Conservation (phyloP, 2,797 vertebrate species). For the Poecilia wingei region DNA sequence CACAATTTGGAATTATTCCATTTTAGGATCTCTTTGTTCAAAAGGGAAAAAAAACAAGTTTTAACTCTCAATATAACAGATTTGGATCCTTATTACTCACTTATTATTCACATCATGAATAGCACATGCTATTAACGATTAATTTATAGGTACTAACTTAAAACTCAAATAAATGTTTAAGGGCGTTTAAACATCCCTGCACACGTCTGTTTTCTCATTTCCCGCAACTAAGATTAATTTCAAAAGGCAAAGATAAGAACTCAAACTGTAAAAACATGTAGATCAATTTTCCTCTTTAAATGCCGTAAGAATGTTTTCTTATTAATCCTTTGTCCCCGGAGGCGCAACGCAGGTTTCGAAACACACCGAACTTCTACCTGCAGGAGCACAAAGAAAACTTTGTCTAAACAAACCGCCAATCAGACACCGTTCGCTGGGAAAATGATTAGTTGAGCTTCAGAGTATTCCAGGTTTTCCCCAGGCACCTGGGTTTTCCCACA, state of each 20-base stretch:
- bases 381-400: slow-evolving; percentile 39
- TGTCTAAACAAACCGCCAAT: slow-evolving; percentile 48
- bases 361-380: slow-evolving; percentile 38
- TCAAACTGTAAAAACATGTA: background rate
- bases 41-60: background rate
- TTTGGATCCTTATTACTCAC: background rate
- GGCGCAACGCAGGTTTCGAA: slow-evolving; percentile 38
- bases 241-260: slow-evolving; percentile 27
- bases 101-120: background rate
- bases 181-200: slow-evolving; percentile 1
- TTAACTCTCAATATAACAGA: background rate
- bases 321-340: slow-evolving; percentile 17
- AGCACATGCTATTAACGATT: slow-evolving; percentile 8
- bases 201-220: slow-evolving; percentile 19
- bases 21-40: background rate
- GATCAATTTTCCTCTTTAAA: background rate
- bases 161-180: background rate
- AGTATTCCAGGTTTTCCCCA: slow-evolving; percentile 9
- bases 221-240: slow-evolving; percentile 7
- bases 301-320: slow-evolving; percentile 20
- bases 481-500: background rate
- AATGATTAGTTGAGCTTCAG: slow-evolving; percentile 54
- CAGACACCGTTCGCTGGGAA: slow-evolving; percentile 20
- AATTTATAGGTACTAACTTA: background rate
- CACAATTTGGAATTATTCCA: background rate